Conservation (phyloP, 2,888 invertebrate genomes). For the Ashinkailepas kermadecensis region DNA sequence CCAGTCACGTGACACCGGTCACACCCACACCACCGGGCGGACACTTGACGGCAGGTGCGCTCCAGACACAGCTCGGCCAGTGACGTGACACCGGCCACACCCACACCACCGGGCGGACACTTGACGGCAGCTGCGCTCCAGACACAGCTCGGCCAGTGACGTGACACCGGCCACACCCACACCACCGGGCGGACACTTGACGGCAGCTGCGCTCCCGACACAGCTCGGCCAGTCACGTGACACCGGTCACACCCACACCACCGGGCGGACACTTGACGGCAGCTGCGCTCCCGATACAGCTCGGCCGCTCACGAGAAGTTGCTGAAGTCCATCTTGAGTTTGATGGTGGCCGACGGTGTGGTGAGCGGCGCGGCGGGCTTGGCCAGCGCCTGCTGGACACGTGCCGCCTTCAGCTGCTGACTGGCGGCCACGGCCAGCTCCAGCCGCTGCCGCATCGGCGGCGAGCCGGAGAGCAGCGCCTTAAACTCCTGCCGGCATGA, state of each 20-base stretch:
- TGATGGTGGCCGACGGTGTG: slow-evolving; percentile 11
- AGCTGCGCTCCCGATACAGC: no score
- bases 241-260: neutral
- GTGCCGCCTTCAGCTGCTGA: neutral
- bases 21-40: no score
- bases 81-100: no score
- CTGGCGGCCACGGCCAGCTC: neutral
- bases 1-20: no score
- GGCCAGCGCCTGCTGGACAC: neutral
- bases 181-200: no score
- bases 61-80: no score
- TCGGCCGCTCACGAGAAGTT: neutral
- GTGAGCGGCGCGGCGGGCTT: neutral
- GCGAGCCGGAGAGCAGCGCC: neutral
- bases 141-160: no score
- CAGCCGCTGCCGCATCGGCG: neutral
- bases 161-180: neutral
- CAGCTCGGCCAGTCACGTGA: no score
- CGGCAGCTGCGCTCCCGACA: no score
- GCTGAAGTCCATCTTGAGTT: slow-evolving; percentile 21
- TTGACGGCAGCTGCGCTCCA: no score
- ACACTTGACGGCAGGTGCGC: no score
- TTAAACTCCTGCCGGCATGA: slow-evolving; percentile 6
- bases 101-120: neutral
- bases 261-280: no score